phyloP scores from a whole-genome alignment of 2,113 vertebrate species.

The Octodon degus region DNA sequence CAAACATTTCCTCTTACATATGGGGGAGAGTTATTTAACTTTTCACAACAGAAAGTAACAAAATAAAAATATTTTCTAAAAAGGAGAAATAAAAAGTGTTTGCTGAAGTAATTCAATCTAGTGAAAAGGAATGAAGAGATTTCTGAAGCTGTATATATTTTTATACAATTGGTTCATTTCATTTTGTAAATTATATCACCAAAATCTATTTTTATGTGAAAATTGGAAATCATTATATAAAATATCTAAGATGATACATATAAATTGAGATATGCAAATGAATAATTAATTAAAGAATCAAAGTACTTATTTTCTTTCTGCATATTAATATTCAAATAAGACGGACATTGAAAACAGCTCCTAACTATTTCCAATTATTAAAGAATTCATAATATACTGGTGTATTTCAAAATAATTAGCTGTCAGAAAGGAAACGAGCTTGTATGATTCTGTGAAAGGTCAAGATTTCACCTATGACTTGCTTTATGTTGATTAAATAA shows the following conservation, averaged over 20 bases:
- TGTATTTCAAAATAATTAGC: constrained; percentile 60
- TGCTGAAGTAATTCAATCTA: background rate
- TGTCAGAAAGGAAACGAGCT: background rate
- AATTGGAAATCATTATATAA: background rate
- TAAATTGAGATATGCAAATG: background rate
- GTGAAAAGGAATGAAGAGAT: background rate
- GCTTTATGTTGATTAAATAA: constrained; percentile 58
- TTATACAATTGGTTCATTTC: background rate
- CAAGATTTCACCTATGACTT: constrained; percentile 32
- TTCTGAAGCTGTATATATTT: background rate
- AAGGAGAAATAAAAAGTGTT: background rate
- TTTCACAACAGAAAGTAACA: background rate
- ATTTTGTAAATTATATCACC: background rate
- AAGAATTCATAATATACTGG: constrained; percentile 46
- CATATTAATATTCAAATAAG: constrained; percentile 23
- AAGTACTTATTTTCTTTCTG: background rate
- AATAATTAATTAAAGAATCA: background rate
- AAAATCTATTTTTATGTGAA: fast-evolving
- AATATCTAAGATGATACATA: background rate
- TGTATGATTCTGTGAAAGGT: constrained; percentile 6
- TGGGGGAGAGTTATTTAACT: background rate
- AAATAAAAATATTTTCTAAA: constrained; percentile 37
- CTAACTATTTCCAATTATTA: constrained; percentile 39
- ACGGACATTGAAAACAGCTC: constrained; percentile 26
- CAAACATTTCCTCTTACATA: background rate